These are phyloP conservation scores for Agrotis ipsilon DNA, from an alignment of 2,888 invertebrate species.

Conservation along the genomic window DNA sequence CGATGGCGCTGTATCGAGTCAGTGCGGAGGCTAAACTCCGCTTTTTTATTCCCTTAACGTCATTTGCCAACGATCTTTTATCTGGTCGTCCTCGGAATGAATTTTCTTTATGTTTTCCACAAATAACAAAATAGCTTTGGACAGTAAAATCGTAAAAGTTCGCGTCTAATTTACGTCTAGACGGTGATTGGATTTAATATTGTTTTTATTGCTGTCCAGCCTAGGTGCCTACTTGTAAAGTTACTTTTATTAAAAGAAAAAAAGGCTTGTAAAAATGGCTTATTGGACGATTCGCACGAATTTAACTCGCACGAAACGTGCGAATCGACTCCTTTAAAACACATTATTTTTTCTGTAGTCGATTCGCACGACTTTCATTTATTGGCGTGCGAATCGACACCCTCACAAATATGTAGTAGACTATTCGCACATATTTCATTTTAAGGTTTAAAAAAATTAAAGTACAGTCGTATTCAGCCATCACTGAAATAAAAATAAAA, in stretches of 20 bases:
- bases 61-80: constrained; percentile 66
- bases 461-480: no score
- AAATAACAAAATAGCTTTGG: constrained; percentile 66
- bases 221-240: not conserved
- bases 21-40: constrained; percentile 53
- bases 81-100: constrained; percentile 70
- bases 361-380: no score
- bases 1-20: constrained; percentile 57
- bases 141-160: constrained; percentile 74
- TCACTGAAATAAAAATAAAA: no score
- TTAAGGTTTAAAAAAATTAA: no score
- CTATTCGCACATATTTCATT: no score
- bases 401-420: no score
- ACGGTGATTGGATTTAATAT: constrained; percentile 63
- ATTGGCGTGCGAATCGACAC: no score
- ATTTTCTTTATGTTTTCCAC: constrained; percentile 75
- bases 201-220: constrained; percentile 36
- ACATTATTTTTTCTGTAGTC: no score
- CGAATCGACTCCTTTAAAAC: no score
- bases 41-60: constrained; percentile 71
- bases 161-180: constrained; percentile 74
- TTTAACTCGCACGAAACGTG: no score
- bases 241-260: constrained; percentile 8
- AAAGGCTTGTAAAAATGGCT: no score
- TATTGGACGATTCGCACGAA: no score